Evolutionary conservation across 2,113 vertebrate species (phyloP).

Genomic region (Tinamus guttatus): DNA sequence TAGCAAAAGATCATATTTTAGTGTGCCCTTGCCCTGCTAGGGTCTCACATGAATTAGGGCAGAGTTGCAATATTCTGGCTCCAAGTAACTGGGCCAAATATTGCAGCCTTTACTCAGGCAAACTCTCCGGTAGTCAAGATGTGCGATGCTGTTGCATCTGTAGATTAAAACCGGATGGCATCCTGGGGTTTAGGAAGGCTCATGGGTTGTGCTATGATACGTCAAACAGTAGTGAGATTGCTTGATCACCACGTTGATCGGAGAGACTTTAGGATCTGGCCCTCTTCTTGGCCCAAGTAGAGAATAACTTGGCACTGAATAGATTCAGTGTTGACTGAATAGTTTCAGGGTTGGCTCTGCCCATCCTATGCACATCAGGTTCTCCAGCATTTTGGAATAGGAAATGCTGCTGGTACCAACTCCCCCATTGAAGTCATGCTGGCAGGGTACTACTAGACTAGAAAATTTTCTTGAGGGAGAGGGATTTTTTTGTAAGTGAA

Average conservation of each 20-base stretch:
- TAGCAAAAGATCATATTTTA: neutral
- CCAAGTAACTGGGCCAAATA: neutral
- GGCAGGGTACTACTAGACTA: neutral
- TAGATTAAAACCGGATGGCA: neutral
- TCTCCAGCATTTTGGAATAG: neutral
- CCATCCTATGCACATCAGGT: neutral
- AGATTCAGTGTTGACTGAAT: neutral
- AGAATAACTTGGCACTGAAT: neutral
- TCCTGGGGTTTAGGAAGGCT: neutral
- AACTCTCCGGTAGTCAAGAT: neutral
- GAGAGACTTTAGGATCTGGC: neutral
- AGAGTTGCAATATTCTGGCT: neutral
- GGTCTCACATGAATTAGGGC: neutral
- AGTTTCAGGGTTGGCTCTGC: fast-evolving
- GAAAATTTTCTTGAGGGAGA: neutral
- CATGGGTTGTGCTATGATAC: neutral
- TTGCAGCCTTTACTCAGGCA: neutral
- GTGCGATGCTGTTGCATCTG: fast-evolving
- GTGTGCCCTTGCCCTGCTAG: neutral
- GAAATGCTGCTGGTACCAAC: neutral
- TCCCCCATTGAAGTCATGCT: neutral
- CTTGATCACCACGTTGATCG: neutral
- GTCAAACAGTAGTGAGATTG: neutral
- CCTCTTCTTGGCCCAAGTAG: neutral
- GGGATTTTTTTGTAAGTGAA: neutral